Evolutionary conservation across 2,113 vertebrate genomes (phyloP).

Genomic region (Nothocercus nigrocapillus): DNA sequence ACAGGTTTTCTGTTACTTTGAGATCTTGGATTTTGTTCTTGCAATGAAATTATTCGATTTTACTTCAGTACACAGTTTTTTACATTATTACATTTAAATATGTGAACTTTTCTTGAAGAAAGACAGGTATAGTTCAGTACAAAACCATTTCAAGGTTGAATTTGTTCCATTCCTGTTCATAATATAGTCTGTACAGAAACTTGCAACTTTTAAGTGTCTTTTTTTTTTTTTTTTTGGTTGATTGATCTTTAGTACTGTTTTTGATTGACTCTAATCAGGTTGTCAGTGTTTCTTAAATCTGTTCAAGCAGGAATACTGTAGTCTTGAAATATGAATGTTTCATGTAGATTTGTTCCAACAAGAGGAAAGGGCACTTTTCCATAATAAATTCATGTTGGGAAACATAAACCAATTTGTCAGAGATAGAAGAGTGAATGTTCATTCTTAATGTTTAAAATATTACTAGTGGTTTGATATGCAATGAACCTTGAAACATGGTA

Average conservation of each 20-base stretch:
- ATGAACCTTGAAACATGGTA: neutral
- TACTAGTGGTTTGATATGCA: neutral
- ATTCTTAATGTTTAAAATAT: neutral
- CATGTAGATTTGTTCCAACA: neutral
- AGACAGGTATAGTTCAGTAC: neutral
- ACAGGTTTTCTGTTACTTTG: slow-evolving; percentile 44
- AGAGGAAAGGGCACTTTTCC: neutral
- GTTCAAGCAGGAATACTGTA: neutral
- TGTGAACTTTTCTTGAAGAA: neutral
- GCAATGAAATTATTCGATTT: slow-evolving; percentile 4
- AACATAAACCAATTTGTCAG: neutral
- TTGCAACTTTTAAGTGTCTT: neutral
- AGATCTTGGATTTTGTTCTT: neutral
- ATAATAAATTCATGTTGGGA: neutral
- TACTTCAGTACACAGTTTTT: neutral
- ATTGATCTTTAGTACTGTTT: neutral
- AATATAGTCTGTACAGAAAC: neutral
- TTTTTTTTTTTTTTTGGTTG: too few species aligned
- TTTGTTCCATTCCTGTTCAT: neutral
- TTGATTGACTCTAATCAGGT: neutral
- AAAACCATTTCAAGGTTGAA: neutral
- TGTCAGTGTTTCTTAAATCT: neutral
- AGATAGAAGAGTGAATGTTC: neutral
- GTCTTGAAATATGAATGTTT: neutral
- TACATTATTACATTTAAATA: neutral